Conservation (phyloP, 2,797 vertebrate genomes). For the Furcifer pardalis region DNA sequence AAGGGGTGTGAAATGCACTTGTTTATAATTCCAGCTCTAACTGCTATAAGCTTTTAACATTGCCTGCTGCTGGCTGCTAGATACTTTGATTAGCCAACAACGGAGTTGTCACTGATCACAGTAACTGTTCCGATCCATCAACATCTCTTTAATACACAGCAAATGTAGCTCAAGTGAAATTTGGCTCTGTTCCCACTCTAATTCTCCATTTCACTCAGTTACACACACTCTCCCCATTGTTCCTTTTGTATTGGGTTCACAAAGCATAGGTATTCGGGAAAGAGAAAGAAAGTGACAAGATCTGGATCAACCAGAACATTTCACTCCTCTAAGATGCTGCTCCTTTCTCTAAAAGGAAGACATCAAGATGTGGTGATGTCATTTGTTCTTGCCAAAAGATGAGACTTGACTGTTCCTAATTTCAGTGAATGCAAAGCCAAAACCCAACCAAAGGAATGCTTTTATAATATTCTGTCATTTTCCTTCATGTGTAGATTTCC, state of each 20-base stretch:
- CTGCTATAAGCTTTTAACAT: background rate
- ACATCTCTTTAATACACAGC: conserved; percentile 12
- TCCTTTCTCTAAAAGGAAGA: background rate
- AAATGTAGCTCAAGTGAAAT: background rate
- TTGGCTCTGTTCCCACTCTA: conserved; percentile 5
- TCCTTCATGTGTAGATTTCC: background rate
- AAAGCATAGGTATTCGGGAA: background rate
- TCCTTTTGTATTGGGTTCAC: conserved; percentile 6
- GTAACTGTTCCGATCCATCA: conserved; percentile 5
- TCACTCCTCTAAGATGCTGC: background rate
- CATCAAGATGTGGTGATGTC: background rate
- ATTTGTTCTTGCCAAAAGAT: background rate
- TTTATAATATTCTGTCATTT: background rate
- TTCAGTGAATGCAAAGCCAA: background rate
- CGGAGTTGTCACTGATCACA: conserved; percentile 11
- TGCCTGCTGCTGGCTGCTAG: background rate
- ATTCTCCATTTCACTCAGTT: background rate
- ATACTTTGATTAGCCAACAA: conserved; percentile 19
- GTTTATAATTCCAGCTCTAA: conserved; percentile 24
- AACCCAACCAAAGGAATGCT: background rate
- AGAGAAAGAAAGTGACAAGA: background rate
- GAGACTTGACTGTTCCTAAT: background rate
- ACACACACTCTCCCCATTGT: background rate
- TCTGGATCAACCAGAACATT: background rate
- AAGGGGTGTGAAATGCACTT: background rate